Conservation (phyloP, 1,140 invertebrate genomes). For the Galleria mellonella region DNA sequence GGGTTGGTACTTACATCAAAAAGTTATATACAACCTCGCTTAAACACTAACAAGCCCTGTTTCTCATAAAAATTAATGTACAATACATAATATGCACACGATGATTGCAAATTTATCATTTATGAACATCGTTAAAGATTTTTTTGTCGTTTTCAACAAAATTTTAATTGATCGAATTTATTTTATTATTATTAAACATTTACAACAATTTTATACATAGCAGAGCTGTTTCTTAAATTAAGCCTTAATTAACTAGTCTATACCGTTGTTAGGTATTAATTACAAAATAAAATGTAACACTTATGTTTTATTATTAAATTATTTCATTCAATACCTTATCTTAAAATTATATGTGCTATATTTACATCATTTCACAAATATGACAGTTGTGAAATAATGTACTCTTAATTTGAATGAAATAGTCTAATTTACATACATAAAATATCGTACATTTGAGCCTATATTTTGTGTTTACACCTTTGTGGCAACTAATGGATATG, state of each 20-base stretch:
- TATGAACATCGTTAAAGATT: neutral
- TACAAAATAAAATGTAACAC: constrained; percentile 36
- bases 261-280: neutral
- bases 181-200: constrained; percentile 24
- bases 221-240: constrained; percentile 11
- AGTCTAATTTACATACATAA: constrained; percentile 23
- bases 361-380: constrained; percentile 5
- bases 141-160: neutral
- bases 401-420: constrained; percentile 29
- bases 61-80: constrained; percentile 16
- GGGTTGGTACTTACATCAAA: constrained; percentile 13
- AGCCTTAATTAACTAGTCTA: constrained; percentile 22
- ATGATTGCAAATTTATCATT: no score
- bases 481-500: constrained; percentile 54
- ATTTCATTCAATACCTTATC: constrained; percentile 29
- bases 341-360: constrained; percentile 24
- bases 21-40: constrained; percentile 25
- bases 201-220: constrained; percentile 37
- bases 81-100: neutral
- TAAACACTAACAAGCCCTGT: constrained; percentile 28
- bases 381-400: no score
- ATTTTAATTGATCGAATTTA: neutral
- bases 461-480: constrained; percentile 52
- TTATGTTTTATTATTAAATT: constrained; percentile 32
- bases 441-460: constrained; percentile 52